These are phyloP conservation scores for Burhinus oedicnemus DNA, from an alignment of 2,113 vertebrate species.

Conservation along the genomic window DNA sequence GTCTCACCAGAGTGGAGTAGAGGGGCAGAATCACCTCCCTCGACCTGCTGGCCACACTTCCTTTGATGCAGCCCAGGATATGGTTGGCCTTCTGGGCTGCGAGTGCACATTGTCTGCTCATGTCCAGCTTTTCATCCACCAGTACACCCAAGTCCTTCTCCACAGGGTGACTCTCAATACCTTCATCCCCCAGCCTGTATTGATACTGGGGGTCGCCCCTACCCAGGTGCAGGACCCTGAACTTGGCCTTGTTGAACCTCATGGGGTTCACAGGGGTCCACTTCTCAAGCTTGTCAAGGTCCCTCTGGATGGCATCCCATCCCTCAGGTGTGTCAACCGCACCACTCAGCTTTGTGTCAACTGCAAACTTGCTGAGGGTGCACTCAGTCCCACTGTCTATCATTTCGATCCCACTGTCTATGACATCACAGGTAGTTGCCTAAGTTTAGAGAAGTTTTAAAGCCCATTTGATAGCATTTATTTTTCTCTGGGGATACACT, in stretches of 20 bases:
- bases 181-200: too few relatives aligned
- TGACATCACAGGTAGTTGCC: neutral
- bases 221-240: neutral
- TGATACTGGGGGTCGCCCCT: neutral
- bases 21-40: neutral
- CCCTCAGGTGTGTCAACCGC: neutral
- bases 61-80: neutral
- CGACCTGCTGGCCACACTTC: neutral
- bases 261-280: neutral
- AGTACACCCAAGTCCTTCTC: neutral
- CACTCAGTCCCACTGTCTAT: neutral
- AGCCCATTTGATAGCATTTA: rapidly evolving
- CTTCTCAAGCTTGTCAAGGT: neutral
- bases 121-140: neutral
- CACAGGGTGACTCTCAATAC: neutral
- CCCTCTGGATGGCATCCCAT: neutral
- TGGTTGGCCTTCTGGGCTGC: neutral
- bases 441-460: neutral
- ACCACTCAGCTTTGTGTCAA: neutral
- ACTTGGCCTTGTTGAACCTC: neutral
- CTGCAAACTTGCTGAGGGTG: neutral
- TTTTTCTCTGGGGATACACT: neutral
- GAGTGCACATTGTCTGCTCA: neutral
- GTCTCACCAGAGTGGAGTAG: neutral
- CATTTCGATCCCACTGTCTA: neutral